Evolutionary conservation across 1,140 invertebrate genomes (phyloP).

Genomic region (Drosophila truncata): DNA sequence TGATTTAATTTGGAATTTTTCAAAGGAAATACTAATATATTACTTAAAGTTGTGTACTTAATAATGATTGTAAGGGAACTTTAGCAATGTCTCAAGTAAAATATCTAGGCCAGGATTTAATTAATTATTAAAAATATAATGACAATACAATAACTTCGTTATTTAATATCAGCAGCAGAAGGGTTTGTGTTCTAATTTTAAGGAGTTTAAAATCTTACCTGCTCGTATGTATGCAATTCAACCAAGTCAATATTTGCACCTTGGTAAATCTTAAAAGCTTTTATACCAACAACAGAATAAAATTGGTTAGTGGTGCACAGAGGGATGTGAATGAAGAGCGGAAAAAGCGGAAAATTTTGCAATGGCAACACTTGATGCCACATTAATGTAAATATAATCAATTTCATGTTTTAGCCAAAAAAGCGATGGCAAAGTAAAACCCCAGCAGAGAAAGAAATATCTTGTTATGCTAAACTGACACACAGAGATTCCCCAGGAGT

Average conservation of each 20-base stretch:
- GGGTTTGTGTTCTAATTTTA: slow-evolving; percentile 18
- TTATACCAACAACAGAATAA: slow-evolving; percentile 51
- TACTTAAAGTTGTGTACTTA: background rate
- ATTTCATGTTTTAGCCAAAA: slow-evolving; percentile 82
- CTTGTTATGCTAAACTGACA: slow-evolving; percentile 84
- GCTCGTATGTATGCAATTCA: slow-evolving; percentile 51
- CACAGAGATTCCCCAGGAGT: slow-evolving; percentile 82
- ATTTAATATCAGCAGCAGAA: too few relatives aligned
- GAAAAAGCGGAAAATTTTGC: slow-evolving; percentile 54
- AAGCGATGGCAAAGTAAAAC: slow-evolving; percentile 47
- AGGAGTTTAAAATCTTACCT: background rate
- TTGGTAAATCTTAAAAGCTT: slow-evolving; percentile 73
- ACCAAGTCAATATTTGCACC: slow-evolving; percentile 71
- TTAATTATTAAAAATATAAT: background rate
- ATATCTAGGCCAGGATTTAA: background rate
- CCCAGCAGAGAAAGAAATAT: slow-evolving; percentile 71
- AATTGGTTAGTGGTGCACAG: slow-evolving; percentile 11
- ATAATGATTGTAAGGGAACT: too few relatives aligned
- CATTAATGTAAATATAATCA: slow-evolving; percentile 84
- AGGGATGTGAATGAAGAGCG: slow-evolving; percentile 15
- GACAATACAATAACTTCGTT: background rate
- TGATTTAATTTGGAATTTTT: background rate
- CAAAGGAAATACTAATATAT: background rate
- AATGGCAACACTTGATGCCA: slow-evolving; percentile 78
- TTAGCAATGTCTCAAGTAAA: background rate